Conservation (phyloP, 2,888 invertebrate genomes). For the Sinodicranocentrus sp. region DNA sequence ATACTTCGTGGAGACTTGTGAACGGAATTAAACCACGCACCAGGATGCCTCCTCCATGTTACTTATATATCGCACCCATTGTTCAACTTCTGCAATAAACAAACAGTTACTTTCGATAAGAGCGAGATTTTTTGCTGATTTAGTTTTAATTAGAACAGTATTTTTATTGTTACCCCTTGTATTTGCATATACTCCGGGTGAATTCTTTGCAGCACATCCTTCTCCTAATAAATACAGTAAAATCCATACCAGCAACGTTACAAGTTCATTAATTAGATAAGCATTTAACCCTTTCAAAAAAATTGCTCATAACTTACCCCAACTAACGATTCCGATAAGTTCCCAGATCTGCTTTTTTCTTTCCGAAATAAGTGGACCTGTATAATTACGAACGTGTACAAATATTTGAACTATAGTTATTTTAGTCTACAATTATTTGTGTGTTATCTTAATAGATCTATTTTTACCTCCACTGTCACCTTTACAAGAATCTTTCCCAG, state of each 20-base stretch:
- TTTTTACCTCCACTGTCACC: conserved; percentile 69
- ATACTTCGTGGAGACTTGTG: not conserved
- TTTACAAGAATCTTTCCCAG: conserved; percentile 73
- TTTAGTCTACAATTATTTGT: too few species aligned
- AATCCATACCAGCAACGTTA: not conserved
- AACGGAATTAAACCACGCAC: conserved; percentile 47
- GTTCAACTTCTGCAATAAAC: conserved; percentile 67
- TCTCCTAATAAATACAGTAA: conserved; percentile 52
- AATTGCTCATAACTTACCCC: conserved; percentile 44
- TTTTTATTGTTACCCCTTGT: conserved; percentile 55
- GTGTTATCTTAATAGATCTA: too few species aligned
- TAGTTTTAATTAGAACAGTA: not conserved
- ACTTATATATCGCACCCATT: conserved; percentile 73
- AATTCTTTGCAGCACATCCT: conserved; percentile 69
- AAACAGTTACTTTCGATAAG: too few species aligned
- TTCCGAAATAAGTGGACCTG: conserved; percentile 67
- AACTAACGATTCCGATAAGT: conserved; percentile 72
- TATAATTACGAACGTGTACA: too few species aligned
- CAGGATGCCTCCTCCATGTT: conserved; percentile 73
- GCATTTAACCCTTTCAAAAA: not conserved
- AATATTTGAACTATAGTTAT: too few species aligned
- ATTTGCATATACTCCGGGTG: conserved; percentile 69
- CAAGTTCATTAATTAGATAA: not conserved
- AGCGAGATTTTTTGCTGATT: not conserved
- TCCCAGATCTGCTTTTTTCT: conserved; percentile 69